Base-by-base conservation (phyloP, 1,140 invertebrate species). In the Hypsibius dujardini region DNA sequence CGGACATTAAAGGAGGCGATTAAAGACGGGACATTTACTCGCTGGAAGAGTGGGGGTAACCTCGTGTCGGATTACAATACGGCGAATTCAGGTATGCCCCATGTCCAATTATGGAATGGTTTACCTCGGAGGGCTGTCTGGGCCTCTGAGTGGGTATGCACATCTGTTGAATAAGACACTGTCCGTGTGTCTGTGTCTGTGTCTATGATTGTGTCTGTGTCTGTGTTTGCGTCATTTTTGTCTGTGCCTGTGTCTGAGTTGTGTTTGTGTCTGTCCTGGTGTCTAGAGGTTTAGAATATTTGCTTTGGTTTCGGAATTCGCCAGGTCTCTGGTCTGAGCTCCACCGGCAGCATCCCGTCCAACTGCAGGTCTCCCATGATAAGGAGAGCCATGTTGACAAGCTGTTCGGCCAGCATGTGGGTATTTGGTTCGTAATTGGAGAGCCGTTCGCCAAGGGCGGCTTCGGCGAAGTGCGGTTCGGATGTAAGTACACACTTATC, bases 401-500 rank as follows among this genome's bases (percentile, higher is more conserved):
- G n/a, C n/a, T 56, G n/a, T 56, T 56, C 50, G 50, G 50, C 7
- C 50, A 56, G n/a, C 50, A 56, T 56, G 50, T 56, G 50, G 50
- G 50, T 7, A 56, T 56, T 7, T 56, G 50, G 50, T 56, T 56
- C n/a, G 50, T 56, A 7, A 56, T 56, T n/a, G 50, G 50, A n/a
- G 50, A 56, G n/a, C 50, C 50, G 7, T 56, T 56, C 50, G 50
- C 50, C 7, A 56, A 56, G n/a, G 50, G 50, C 50, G 50, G 50
- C 7, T 56, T 56, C n/a, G 50, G 50, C 7, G 50, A 56, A 56
- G 50, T 56, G 50, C 50, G 50, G 7, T 56, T 56, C n/a, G 50
- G 50, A 7, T 56, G 50, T 56, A n/a, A 56, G 50, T 56, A 7
- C 50, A 56, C n/a, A n/a, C 50, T 56, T n/a, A 56, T 56, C 50